phyloP scores from a whole-genome alignment of 2,888 invertebrate genomes.

The Melieria crassipennis region DNA sequence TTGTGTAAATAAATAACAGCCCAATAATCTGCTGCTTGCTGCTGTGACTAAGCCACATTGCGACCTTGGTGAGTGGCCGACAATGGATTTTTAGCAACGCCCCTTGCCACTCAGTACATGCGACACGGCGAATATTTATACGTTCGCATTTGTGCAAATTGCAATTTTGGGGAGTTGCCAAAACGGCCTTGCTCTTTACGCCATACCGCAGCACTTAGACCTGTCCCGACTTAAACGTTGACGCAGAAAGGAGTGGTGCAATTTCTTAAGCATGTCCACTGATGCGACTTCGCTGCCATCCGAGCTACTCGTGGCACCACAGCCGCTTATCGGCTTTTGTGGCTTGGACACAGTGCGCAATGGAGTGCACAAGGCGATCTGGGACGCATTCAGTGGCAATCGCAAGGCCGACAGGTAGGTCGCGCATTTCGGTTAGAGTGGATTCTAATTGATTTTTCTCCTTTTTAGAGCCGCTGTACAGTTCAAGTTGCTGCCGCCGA shows the following conservation, averaged over 20 bases:
- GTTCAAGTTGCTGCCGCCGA: constrained; percentile 82
- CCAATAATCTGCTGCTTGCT: background rate
- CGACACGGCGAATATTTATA: too few species aligned
- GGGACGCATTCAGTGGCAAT: constrained; percentile 91
- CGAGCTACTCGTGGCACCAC: constrained; percentile 84
- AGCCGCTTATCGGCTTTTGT: constrained; percentile 86
- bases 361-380: constrained; percentile 88
- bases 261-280: constrained; percentile 67
- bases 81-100: too few species aligned
- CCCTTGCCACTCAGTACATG: too few species aligned
- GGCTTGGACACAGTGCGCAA: constrained; percentile 88
- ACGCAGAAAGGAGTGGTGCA: too few species aligned
- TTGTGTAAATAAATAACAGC: background rate
- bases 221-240: too few species aligned
- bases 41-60: too few species aligned
- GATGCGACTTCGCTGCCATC: constrained; percentile 79
- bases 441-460: background rate
- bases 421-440: background rate
- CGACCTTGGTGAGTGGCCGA: too few species aligned
- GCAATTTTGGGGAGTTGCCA: too few species aligned
- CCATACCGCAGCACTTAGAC: too few species aligned
- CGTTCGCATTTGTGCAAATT: too few species aligned
- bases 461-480: constrained; percentile 76
- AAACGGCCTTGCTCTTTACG: too few species aligned
- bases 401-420: constrained; percentile 74